Conservation (phyloP, 1,140 invertebrate genomes). For the Penaeus japonicus region DNA sequence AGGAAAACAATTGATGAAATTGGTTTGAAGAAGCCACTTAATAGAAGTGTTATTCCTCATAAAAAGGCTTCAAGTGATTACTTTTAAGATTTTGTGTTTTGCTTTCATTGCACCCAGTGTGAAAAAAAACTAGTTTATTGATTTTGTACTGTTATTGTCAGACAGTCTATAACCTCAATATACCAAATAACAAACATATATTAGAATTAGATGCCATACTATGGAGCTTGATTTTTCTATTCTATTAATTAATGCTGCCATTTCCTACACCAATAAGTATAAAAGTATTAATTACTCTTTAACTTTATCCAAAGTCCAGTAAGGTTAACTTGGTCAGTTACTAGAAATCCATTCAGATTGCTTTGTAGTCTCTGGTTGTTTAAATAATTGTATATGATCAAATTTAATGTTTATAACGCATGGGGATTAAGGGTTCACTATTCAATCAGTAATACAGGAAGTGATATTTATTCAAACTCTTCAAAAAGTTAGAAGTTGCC, state of each 20-base stretch:
- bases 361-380: conserved; percentile 23
- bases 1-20: background rate
- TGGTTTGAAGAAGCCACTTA: conserved; percentile 31
- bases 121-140: background rate
- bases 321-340: conserved; percentile 22
- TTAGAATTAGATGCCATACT: conserved; percentile 53
- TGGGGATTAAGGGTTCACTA: conserved; percentile 28
- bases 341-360: conserved; percentile 21
- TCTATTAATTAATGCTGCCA: conserved; percentile 46
- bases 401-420: conserved; percentile 28
- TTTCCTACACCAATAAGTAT: conserved; percentile 40
- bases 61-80: conserved; percentile 24
- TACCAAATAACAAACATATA: conserved; percentile 53
- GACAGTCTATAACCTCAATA: conserved; percentile 50
- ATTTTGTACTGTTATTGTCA: conserved; percentile 22
- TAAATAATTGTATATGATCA: conserved; percentile 27
- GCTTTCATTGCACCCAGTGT: conserved; percentile 17
- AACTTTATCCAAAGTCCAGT: conserved; percentile 29
- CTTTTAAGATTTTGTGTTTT: conserved; percentile 2
- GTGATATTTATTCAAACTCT: conserved; percentile 19
- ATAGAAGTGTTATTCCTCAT: conserved; percentile 18
- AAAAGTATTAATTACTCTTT: conserved; percentile 51
- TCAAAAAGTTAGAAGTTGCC: conserved; percentile 28
- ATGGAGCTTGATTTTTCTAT: conserved; percentile 47
- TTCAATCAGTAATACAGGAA: conserved; percentile 7